Evolutionary conservation across 2,797 vertebrate genomes (phyloP), one percentile per base, ranked within the genome.

Genomic region (Odontamblyopus rebecca): DNA sequence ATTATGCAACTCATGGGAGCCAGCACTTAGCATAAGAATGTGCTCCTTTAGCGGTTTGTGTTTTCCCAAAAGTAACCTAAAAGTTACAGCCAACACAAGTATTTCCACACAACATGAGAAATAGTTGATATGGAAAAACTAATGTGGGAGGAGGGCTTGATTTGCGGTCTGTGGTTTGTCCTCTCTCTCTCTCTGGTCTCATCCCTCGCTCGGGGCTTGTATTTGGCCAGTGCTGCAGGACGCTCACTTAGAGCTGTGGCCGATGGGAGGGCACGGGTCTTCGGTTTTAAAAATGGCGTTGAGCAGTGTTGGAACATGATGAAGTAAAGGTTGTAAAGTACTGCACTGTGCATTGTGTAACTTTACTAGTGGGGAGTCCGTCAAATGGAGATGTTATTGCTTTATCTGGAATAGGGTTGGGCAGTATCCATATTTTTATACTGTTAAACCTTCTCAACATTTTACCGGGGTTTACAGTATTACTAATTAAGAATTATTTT

Each of bases 41-140:
- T 67, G 63, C 73, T 61, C 41, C 18, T 11, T 3, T 0, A 1
- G 51, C 26, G 54, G 68, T 72, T 84, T 57, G 35, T 62, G 63
- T 74, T 84, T 86, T 81, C 57, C 32, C 67, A 66, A 79, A 81
- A 53, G 65, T 19, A 16, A 54, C 8, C 48, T 67, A 67, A 80
- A 71, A 63, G 51, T 68, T 64, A 2, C 71, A 78, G 79, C 82
- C 83, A 83, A 67, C 69, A n/a, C 32, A 80, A 80, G 79, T 71
- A 82, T 86, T 87, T 84, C 75, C 6, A 35, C 81, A 74, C 69
- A 74, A 78, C 82, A 84, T 84, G 81, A 85, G 74, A 89, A 90
- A 86, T 78, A 72, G 81, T 83, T 73, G 81, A 87, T 75, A 89
- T 75, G 88, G 89, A 91, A 93, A 92, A 90, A 88, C 71, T 80